Percentiles rank a stretch among this genome's conserved stretches.
phyloP scores from a whole-genome alignment of 2,113 vertebrate species.

The Trogon surrucura region DNA sequence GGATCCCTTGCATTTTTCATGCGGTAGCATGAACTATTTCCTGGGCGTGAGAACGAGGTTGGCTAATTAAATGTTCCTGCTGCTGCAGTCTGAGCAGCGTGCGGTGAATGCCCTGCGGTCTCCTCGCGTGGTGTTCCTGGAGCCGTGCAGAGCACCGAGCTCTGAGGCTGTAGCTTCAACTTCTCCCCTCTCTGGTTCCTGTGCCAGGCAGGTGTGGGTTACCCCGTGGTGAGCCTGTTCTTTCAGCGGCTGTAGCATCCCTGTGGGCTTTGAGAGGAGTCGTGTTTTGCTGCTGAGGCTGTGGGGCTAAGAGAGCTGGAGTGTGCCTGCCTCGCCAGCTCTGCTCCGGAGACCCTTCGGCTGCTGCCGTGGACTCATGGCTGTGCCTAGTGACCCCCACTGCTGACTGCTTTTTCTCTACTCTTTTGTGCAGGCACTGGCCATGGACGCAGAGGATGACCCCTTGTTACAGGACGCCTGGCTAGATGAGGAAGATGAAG shows the following conservation, averaged over 20 bases:
- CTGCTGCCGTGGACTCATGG: not conserved
- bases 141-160: not conserved
- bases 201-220: not conserved
- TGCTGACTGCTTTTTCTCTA: conserved; percentile 16
- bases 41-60: not conserved
- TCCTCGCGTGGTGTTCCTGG: not conserved
- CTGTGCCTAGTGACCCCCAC: not conserved
- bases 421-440: conserved; percentile 24
- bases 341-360: not conserved
- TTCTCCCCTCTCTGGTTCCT: not conserved
- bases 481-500: conserved; percentile 82
- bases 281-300: not conserved
- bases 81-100: not conserved
- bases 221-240: not conserved
- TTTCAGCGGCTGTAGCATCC: not conserved
- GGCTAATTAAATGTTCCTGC: not conserved
- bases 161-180: not conserved
- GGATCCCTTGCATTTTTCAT: not conserved
- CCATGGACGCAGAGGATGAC: conserved; percentile 92
- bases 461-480: conserved; percentile 85
- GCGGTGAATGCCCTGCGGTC: not conserved
- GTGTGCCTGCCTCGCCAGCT: fast-evolving
- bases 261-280: not conserved
- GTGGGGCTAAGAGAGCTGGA: not conserved
- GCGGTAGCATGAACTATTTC: not conserved